Evolutionary conservation across 1,140 invertebrate species (phyloP).

Genomic region (Drosophila melanogaster): Release_6_plus_ISO1_MT NT_033779.5:20494001-20494500

Average conservation of each 20-base stretch:
- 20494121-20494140: conserved; percentile 28
- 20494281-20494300: conserved; percentile 63
- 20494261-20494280: conserved; percentile 73
- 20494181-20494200: conserved; percentile 46
- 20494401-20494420: conserved; percentile 15
- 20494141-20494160: conserved; percentile 27
- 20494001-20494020: conserved; percentile 60
- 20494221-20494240: conserved; percentile 79
- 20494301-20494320: conserved; percentile 8
- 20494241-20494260: conserved; percentile 77
- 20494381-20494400: background rate
- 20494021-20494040: conserved; percentile 76
- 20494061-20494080: conserved; percentile 54
- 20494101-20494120: background rate
- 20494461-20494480: conserved; percentile 12
- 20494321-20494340: conserved; percentile 50
- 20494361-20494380: conserved; percentile 45
- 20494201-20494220: conserved; percentile 51
- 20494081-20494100: background rate
- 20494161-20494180: conserved; percentile 54
- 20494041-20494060: conserved; percentile 83
- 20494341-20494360: conserved; percentile 34
- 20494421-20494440: conserved; percentile 61
- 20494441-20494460: conserved; percentile 50
- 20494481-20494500: conserved; percentile 16